Evolutionary conservation across 2,113 vertebrate species (phyloP).

Genomic region (Manacus vitellinus): DNA sequence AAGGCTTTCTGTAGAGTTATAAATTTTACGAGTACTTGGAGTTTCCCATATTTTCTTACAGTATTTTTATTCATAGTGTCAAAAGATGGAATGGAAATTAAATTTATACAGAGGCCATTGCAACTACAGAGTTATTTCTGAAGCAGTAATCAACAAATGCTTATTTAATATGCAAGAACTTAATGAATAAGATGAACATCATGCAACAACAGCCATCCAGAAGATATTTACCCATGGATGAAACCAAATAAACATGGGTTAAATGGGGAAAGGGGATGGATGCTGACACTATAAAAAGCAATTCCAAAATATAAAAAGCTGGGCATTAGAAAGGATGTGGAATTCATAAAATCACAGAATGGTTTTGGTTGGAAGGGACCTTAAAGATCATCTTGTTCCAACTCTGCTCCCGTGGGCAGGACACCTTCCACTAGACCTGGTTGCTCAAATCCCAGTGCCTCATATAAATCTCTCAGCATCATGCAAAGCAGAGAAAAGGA

Average conservation of each 20-base stretch:
- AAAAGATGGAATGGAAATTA: background rate
- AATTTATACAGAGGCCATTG: background rate
- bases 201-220: background rate
- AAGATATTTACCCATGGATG: background rate
- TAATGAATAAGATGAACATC: background rate
- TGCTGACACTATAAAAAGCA: background rate
- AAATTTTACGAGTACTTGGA: background rate
- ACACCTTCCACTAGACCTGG: rapidly evolving
- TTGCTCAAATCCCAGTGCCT: background rate
- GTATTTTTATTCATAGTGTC: background rate
- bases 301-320: background rate
- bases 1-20: background rate
- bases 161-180: background rate
- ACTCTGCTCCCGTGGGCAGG: background rate
- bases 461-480: background rate
- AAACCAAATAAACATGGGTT: background rate
- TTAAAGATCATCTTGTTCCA: background rate
- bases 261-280: background rate
- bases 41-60: background rate
- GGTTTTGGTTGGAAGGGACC: background rate
- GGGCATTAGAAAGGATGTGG: background rate
- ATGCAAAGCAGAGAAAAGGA: background rate
- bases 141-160: background rate
- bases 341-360: background rate
- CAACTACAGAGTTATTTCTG: background rate